Percentiles rank a stretch among this genome's conserved stretches.
phyloP scores from a whole-genome alignment of 64 coral and sea anemone genomes.

The Actinia equina region DNA sequence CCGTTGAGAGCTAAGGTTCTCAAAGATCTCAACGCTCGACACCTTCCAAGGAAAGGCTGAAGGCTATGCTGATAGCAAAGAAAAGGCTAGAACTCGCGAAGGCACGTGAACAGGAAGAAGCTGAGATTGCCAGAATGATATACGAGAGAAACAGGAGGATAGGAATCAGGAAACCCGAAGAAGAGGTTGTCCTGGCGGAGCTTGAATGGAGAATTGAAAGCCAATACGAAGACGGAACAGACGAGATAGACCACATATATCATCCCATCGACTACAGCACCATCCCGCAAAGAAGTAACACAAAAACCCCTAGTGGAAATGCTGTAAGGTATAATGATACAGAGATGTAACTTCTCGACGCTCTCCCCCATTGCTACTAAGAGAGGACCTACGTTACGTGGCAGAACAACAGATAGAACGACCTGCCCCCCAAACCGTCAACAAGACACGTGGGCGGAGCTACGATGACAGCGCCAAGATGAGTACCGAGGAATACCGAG shows the following conservation, averaged over 20 bases:
- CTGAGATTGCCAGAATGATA: slow-evolving; percentile 15
- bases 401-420: background rate
- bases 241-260: background rate
- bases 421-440: background rate
- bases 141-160: background rate
- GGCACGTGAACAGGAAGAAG: slow-evolving; percentile 14
- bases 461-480: background rate
- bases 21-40: background rate
- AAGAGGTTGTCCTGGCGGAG: slow-evolving; percentile 3
- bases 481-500: background rate
- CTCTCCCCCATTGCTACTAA: background rate
- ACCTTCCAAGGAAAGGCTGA: background rate
- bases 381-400: background rate
- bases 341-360: background rate
- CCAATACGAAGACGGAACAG: background rate
- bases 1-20: background rate
- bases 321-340: background rate
- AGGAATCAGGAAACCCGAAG: slow-evolving; percentile 15
- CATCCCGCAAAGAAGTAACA: background rate
- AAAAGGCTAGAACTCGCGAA: slow-evolving; percentile 25
- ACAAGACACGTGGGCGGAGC: background rate
- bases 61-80: background rate
- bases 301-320: background rate
- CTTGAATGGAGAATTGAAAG: slow-evolving; percentile 23
- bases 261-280: background rate